Percentiles rank a stretch among this genome's conserved stretches.
These are phyloP conservation scores for Apotomis turbidana DNA, from an alignment of 2,888 invertebrate species.

Conservation along the genomic window DNA sequence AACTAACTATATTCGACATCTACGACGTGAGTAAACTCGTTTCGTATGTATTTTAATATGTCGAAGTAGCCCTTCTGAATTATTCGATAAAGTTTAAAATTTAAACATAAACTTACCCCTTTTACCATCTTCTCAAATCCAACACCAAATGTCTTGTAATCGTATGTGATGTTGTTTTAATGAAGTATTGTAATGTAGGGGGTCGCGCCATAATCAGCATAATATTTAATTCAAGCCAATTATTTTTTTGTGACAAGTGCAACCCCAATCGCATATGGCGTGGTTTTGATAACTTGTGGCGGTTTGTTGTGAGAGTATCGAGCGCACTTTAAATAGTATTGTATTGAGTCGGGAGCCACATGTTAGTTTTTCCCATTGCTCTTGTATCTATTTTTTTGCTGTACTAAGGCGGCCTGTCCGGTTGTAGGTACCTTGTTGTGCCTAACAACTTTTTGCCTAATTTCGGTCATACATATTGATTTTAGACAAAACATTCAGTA, in stretches of 20 bases:
- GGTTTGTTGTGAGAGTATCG: conserved; percentile 45
- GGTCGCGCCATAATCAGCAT: conserved; percentile 68
- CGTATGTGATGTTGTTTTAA: conserved; percentile 62
- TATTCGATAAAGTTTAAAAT: no score
- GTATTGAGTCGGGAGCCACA: conserved; percentile 46
- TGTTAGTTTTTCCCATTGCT: conserved; percentile 49
- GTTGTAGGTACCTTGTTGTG: no score
- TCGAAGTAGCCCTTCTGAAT: no score
- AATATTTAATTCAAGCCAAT: conserved; percentile 66
- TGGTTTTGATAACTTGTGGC: conserved; percentile 55
- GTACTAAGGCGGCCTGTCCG: neutral
- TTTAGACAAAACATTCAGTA: no score
- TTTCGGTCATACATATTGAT: no score
- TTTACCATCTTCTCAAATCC: neutral
- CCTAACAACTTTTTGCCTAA: no score
- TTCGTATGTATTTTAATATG: no score
- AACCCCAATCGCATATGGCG: conserved; percentile 71
- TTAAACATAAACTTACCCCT: no score
- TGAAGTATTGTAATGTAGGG: conserved; percentile 58
- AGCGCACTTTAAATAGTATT: conserved; percentile 45
- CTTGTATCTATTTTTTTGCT: conserved; percentile 25
- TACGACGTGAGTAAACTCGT: no score
- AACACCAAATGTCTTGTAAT: conserved; percentile 13
- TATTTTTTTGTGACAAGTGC: conserved; percentile 69
- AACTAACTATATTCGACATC: no score